Conservation (phyloP, 2,888 invertebrate species). For the Catocala fraxini region DNA sequence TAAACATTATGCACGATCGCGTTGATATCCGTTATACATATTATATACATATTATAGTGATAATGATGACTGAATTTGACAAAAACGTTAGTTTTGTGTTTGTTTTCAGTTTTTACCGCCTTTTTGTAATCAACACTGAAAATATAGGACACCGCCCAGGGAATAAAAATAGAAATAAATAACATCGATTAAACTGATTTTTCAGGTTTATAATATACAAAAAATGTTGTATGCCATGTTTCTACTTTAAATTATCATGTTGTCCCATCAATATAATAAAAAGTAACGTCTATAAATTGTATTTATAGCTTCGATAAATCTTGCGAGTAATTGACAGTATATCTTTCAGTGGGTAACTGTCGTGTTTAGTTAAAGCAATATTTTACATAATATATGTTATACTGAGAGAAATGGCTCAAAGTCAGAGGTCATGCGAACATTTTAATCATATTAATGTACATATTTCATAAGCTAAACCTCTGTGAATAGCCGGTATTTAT, state of each 20-base stretch:
- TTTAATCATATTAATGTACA: constrained; percentile 48
- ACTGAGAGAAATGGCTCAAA: constrained; percentile 40
- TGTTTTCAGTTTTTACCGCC: too few relatives aligned
- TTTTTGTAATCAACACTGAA: too few relatives aligned
- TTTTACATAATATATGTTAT: constrained; percentile 51
- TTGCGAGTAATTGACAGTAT: constrained; percentile 17
- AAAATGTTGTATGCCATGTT: too few relatives aligned
- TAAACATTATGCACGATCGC: too few relatives aligned
- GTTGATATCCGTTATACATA: too few relatives aligned
- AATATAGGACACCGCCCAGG: too few relatives aligned
- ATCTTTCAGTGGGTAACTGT: constrained; percentile 32
- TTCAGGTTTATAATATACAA: too few relatives aligned
- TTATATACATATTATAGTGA: too few relatives aligned
- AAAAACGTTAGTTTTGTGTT: too few relatives aligned
- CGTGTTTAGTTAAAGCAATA: constrained; percentile 34
- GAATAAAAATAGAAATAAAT: too few relatives aligned
- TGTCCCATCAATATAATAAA: neutral
- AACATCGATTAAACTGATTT: too few relatives aligned
- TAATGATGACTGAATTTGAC: too few relatives aligned
- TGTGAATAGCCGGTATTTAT: constrained; percentile 16
- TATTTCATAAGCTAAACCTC: constrained; percentile 33
- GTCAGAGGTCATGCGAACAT: constrained; percentile 39
- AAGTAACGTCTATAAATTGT: neutral
- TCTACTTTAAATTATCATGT: neutral
- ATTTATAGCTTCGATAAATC: constrained; percentile 6